Evolutionary conservation across 2,113 vertebrate genomes (phyloP).

Genomic region (Lipophrys pholis): DNA sequence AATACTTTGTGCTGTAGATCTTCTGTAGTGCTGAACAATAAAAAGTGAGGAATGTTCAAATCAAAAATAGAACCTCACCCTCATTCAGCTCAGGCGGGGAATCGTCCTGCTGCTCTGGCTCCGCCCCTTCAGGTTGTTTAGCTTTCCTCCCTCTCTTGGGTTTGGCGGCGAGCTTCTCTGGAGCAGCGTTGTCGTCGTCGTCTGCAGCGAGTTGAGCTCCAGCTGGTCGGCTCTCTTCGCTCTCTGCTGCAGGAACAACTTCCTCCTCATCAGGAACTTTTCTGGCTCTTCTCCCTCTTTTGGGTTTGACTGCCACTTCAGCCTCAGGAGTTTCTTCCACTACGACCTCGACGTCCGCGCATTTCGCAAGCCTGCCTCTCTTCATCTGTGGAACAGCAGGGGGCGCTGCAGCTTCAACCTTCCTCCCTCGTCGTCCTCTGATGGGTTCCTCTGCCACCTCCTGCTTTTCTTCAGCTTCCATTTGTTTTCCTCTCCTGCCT

Average conservation of each 20-base stretch:
- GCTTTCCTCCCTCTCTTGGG: conserved; percentile 55
- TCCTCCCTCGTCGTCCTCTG: conserved; percentile 70
- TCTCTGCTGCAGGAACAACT: not conserved
- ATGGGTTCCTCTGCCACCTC: conserved; percentile 28
- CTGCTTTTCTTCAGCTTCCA: conserved; percentile 20
- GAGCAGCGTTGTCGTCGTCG: not conserved
- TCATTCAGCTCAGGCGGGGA: not conserved
- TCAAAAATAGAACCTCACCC: conserved; percentile 14
- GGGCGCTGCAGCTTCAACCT: conserved; percentile 42
- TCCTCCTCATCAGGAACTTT: conserved; percentile 14
- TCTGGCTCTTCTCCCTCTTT: conserved; percentile 44
- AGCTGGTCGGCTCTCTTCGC: not conserved
- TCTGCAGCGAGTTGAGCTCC: not conserved
- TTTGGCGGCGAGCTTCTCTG: conserved; percentile 33
- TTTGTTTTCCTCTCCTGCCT: conserved; percentile 39
- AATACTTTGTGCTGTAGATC: no score
- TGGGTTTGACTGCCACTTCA: conserved; percentile 23
- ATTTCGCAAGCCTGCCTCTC: conserved; percentile 61
- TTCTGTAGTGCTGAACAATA: no score
- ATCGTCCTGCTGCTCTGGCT: conserved; percentile 14
- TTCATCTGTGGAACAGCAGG: conserved; percentile 43
- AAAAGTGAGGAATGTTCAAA: no score
- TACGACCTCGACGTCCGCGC: not conserved
- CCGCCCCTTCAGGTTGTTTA: conserved; percentile 31
- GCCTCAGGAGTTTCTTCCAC: conserved; percentile 7